phyloP scores from a whole-genome alignment of 1,140 invertebrate genomes.

The Zaprionus taronus region DNA sequence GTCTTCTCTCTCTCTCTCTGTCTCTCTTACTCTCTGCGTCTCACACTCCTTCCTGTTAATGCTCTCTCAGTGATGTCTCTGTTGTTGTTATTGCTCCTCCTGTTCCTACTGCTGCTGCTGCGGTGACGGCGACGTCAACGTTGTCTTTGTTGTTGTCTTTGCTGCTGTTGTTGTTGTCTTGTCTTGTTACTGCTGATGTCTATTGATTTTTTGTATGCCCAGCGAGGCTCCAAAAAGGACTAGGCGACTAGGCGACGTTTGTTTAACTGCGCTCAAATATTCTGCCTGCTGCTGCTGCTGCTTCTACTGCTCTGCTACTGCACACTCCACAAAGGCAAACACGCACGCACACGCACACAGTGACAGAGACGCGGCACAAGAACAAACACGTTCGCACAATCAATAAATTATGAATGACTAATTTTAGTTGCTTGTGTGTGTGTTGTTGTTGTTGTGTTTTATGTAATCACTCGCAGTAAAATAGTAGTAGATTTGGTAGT shows the following conservation, averaged over 20 bases:
- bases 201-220: conserved; percentile 50
- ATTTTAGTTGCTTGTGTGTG: conserved; percentile 30
- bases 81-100: conserved; percentile 28
- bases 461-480: conserved; percentile 42
- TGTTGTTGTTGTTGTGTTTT: conserved; percentile 33
- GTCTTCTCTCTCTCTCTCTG: conserved; percentile 4
- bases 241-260: conserved; percentile 34
- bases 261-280: conserved; percentile 41
- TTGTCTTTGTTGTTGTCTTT: conserved; percentile 14
- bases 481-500: conserved; percentile 14
- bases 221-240: conserved; percentile 27
- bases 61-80: conserved; percentile 17
- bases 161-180: conserved; percentile 32
- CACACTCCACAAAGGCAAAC: conserved; percentile 12
- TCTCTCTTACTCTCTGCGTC: not conserved
- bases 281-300: conserved; percentile 15
- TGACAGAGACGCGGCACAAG: not conserved
- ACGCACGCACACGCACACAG: conserved; percentile 13
- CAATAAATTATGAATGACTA: conserved; percentile 59
- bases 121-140: not conserved
- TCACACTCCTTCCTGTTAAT: not conserved
- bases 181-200: conserved; percentile 36
- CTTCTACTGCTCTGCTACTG: not conserved
- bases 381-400: conserved; percentile 33
- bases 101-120: conserved; percentile 20